phyloP scores from a whole-genome alignment of 2,113 vertebrate genomes.

The Misgurnus anguillicaudatus region DNA sequence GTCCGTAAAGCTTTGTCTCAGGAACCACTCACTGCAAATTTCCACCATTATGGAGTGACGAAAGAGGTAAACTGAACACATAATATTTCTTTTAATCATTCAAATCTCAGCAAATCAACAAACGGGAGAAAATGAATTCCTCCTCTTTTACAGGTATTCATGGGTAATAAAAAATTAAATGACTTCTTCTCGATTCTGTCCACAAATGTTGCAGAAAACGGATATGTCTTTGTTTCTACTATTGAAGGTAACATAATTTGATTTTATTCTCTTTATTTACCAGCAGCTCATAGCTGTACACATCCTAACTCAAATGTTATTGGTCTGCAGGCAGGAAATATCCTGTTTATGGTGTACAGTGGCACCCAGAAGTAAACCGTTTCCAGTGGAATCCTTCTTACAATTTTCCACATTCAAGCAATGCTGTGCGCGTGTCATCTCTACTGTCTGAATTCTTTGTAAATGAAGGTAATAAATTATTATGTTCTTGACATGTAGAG shows the following conservation, averaged over 20 bases:
- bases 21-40: constrained; percentile 78
- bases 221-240: constrained; percentile 75
- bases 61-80: constrained; percentile 62
- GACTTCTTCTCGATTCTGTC: constrained; percentile 76
- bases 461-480: constrained; percentile 73
- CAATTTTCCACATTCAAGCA: constrained; percentile 72
- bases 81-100: not conserved
- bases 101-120: not conserved
- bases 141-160: constrained; percentile 64
- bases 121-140: not conserved
- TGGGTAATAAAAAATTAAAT: constrained; percentile 65
- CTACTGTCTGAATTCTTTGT: constrained; percentile 74
- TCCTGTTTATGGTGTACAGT: constrained; percentile 81
- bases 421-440: constrained; percentile 71
- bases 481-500: no score
- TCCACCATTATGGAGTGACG: constrained; percentile 75
- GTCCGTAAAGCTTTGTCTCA: constrained; percentile 65
- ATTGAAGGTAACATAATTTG: constrained; percentile 70
- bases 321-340: constrained; percentile 65
- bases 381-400: constrained; percentile 72
- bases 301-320: not conserved
- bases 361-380: constrained; percentile 81
- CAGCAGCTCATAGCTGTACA: not conserved
- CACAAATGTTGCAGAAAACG: constrained; percentile 71
- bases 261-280: not conserved